These are phyloP conservation scores for Australoheros scitulus DNA, from an alignment of 2,113 vertebrate genomes.

Conservation along the genomic window DNA sequence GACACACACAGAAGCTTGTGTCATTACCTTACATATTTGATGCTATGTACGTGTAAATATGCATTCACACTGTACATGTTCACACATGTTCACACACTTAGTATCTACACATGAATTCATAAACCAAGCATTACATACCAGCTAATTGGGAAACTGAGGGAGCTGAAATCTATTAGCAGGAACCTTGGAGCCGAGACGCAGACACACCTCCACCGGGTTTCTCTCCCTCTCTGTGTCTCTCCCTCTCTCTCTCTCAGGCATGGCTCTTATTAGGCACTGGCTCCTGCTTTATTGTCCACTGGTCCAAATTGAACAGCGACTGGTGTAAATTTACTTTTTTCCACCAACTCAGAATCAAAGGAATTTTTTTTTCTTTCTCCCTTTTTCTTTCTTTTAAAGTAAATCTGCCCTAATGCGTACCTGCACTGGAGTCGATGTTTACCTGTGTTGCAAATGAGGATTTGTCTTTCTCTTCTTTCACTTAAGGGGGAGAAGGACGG, in stretches of 20 bases:
- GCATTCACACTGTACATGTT: background rate
- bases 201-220: conserved; percentile 72
- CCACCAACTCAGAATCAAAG: conserved; percentile 79
- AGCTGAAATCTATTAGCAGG: conserved; percentile 82
- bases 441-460: conserved; percentile 60
- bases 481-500: background rate
- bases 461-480: conserved; percentile 37
- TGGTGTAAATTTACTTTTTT: conserved; percentile 77
- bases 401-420: conserved; percentile 64
- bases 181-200: conserved; percentile 67
- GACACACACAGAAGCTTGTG: background rate
- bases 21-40: background rate
- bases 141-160: conserved; percentile 79
- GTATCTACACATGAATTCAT: conserved; percentile 57
- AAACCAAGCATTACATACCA: conserved; percentile 52
- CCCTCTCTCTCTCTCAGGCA: conserved; percentile 61
- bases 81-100: conserved; percentile 33
- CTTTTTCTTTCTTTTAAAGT: conserved; percentile 30
- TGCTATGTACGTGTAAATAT: background rate
- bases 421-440: conserved; percentile 67
- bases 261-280: conserved; percentile 82
- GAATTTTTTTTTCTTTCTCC: conserved; percentile 49
- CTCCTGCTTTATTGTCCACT: conserved; percentile 82
- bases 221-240: conserved; percentile 37
- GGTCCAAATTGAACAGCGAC: conserved; percentile 78